Conservation (phyloP, 2,113 vertebrate genomes). For the Platysteira castanea region DNA sequence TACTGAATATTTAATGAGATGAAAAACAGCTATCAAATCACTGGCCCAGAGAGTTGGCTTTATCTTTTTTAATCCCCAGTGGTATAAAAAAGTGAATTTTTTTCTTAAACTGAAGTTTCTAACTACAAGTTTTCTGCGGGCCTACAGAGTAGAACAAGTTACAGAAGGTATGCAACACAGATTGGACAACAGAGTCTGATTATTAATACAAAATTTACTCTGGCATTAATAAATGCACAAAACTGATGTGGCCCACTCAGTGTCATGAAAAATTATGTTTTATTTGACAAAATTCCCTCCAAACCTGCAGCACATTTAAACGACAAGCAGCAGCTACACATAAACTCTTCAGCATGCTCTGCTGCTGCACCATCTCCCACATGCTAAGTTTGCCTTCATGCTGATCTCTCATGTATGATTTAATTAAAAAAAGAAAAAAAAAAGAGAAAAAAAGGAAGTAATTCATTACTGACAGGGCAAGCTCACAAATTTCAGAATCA, state of each 20-base stretch:
- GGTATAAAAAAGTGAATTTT: background rate
- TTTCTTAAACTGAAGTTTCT: background rate
- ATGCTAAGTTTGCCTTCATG: background rate
- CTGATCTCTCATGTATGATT: background rate
- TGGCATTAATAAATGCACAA: background rate
- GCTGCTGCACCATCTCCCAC: background rate
- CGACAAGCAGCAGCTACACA: background rate
- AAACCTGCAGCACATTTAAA: background rate
- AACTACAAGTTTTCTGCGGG: background rate
- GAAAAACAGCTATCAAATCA: background rate
- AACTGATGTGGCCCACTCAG: background rate
- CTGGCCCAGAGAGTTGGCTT: fast-evolving
- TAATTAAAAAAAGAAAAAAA: background rate
- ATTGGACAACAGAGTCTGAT: fast-evolving
- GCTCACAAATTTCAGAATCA: background rate
- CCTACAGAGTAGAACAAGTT: background rate
- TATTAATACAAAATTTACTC: background rate
- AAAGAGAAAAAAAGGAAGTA: background rate
- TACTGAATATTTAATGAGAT: background rate
- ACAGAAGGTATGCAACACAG: background rate
- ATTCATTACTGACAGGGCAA: background rate
- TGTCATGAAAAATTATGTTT: background rate
- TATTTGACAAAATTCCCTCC: background rate
- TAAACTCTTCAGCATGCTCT: background rate
- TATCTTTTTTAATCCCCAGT: background rate